Percentiles rank a stretch among this genome's conserved stretches.
These are phyloP conservation scores for Polypterus senegalus DNA, from an alignment of 2,113 vertebrate genomes.

Conservation along the genomic window DNA sequence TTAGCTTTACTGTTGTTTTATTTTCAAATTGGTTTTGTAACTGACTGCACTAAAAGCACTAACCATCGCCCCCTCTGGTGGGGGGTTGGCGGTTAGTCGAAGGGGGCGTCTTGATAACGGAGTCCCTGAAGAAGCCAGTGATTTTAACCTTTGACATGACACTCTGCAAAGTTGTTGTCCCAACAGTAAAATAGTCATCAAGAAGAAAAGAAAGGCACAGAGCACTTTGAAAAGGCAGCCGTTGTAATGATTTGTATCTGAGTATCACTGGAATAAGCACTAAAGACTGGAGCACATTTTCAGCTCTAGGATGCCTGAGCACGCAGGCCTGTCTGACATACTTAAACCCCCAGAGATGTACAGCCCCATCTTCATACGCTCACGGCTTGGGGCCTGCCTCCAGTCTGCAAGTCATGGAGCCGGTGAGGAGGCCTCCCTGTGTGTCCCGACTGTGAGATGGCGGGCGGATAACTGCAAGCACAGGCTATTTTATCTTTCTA, in stretches of 20 bases:
- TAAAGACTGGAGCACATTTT: too few relatives aligned
- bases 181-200: too few relatives aligned
- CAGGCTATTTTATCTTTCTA: conserved; percentile 31
- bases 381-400: conserved; percentile 37
- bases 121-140: neutral
- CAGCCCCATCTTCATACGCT: conserved; percentile 26
- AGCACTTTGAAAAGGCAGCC: too few relatives aligned
- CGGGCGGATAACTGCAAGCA: conserved; percentile 74
- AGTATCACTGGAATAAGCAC: too few relatives aligned
- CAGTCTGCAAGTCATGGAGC: conserved; percentile 61
- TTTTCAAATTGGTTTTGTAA: conserved; percentile 37
- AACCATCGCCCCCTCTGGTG: too few relatives aligned
- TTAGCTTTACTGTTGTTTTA: neutral
- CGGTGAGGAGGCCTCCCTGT: conserved; percentile 54
- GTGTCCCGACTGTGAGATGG: conserved; percentile 73
- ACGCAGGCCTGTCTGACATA: conserved; percentile 29
- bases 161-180: too few relatives aligned
- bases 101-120: too few relatives aligned
- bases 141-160: neutral
- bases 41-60: too few relatives aligned
- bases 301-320: too few relatives aligned
- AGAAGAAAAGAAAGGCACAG: too few relatives aligned
- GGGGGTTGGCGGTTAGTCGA: too few relatives aligned
- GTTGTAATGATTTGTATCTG: too few relatives aligned
- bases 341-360: conserved; percentile 45